A percentile compares a stretch with the other conserved stretches of the same genome.
phyloP scores from a whole-genome alignment of 2,113 vertebrate genomes.

The Bubo scandiacus region DNA sequence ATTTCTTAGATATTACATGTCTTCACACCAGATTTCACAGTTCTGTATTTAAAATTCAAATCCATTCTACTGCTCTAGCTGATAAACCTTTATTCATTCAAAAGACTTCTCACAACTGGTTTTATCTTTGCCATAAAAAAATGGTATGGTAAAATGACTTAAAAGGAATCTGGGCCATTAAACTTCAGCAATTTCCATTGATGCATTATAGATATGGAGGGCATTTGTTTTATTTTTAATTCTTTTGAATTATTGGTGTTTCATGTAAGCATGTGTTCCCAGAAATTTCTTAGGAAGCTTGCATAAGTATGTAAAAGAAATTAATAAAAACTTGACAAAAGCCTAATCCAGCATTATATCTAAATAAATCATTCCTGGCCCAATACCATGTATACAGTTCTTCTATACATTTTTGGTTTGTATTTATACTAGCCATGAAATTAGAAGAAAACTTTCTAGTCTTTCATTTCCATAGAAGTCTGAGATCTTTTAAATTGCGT shows the following conservation, averaged over 20 bases:
- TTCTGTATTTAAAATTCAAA: not conserved
- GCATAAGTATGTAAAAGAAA: not conserved
- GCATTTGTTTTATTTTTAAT: not conserved
- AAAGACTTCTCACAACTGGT: not conserved
- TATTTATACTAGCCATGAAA: constrained; percentile 6
- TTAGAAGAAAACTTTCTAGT: constrained; percentile 15
- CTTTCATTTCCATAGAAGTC: not conserved
- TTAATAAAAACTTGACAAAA: not conserved
- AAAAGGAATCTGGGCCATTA: not conserved
- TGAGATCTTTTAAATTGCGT: constrained; percentile 38
- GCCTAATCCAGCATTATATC: not conserved
- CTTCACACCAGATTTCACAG: not conserved
- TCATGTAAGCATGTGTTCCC: not conserved
- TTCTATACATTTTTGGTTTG: not conserved
- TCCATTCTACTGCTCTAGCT: not conserved
- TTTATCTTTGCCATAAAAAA: not conserved
- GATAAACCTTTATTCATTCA: not conserved
- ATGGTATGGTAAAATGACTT: not conserved
- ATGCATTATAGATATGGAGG: not conserved
- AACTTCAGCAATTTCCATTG: not conserved
- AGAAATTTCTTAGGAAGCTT: not conserved
- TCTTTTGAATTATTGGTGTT: not conserved
- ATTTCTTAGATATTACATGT: not conserved
- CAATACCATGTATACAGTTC: not conserved
- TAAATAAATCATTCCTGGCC: not conserved